Evolutionary conservation across 2,888 invertebrate genomes (phyloP), one percentile per base, ranked within the genome.

Genomic region (Poecilus cupreus): DNA sequence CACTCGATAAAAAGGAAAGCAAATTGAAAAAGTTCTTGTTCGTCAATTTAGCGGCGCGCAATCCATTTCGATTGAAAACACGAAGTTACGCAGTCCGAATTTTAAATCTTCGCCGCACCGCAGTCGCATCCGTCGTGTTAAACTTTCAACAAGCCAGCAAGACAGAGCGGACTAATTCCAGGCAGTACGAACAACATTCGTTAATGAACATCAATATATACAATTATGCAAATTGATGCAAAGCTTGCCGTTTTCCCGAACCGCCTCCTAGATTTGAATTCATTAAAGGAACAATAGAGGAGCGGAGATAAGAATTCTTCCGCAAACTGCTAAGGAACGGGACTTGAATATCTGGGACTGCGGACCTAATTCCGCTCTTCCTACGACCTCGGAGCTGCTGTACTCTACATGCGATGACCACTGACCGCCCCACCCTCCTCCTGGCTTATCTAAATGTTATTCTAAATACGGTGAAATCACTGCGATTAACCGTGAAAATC

Each of bases 181-280:
- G 64, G 6, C 81, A 74, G 80, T 39, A 84, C 83, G 85, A 86
- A 86, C 86, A 85, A 86, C 86, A 87, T 88, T 88, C 88, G 88
- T 88, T 88, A 89, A 89, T 88, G 89, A 88, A 89, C 89, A 88
- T 88, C 88, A 89, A 88, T 89, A 88, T 88, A 88, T 88, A 88
- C 88, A 89, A 89, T 89, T 89, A 89, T 89, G 89, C 88, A 89
- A 89, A 89, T 88, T 84, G 85, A 88, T 89, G 88, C 88, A 88
- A 88, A 88, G 88, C 87, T 87, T 85, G 85, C 88, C 87, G 87
- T 88, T 88, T 88, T 87, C 86, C 86, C 86, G 86, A 86, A 87
- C 87, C 87, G 87, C 87, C 81, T 87, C 85, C 86, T 85, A 87
- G 88, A 88, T 88, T 88, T 88, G 88, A 88, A 88, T 88, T 88